Evolutionary conservation across 2,888 invertebrate species (phyloP), one percentile per base, ranked within the genome.

Genomic region (Volucella bombylans): DNA sequence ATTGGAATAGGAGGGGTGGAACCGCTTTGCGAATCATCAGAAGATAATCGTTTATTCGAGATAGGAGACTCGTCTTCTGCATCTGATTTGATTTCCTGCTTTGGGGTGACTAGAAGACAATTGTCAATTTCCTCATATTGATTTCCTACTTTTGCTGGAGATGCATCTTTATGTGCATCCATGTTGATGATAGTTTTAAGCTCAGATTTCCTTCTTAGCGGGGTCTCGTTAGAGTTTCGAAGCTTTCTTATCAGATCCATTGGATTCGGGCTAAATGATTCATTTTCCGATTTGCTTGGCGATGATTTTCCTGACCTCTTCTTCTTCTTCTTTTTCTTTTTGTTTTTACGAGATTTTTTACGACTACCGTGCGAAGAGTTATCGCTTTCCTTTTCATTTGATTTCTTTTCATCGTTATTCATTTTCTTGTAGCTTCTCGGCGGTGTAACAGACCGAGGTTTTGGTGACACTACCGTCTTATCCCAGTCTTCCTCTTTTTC

Each of bases 371-470:
- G 65, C 2, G 76, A 14, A 8, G 65, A 39, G 0, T 9, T 31
- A 0, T 45, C 50, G 1, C 9, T 1, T 8, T 12, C 52, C 11
- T 14, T 45, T 18, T 64, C 81, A 0, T 1, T 8, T 8, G 71
- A 59, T 15, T 68, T 67, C 18, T 47, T 65, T 12, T 72, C 23
- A 8, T 81, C 50, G 14, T 15, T 47, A 15, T 85, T 85, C 85
- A 77, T 85, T 12, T 68, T 61, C n/a, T 80, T 81, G n/a, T 85
- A 85, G 18, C 85, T 85, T 57, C 72, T 85, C 8, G 85, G 85
- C 8, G 81, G 80, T 1, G 80, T 81, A 15, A 67, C 62, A 0
- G 81, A 67, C 18, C 85, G 76, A 8, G 0, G 49, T 18, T 72
- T 80, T 12, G 47, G 12, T 10, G 76, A 15, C 9, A 52, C 68